Evolutionary conservation across 2,888 invertebrate genomes (phyloP), one percentile per base, ranked within the genome.

Genomic region (Pedicia rivosa): DNA sequence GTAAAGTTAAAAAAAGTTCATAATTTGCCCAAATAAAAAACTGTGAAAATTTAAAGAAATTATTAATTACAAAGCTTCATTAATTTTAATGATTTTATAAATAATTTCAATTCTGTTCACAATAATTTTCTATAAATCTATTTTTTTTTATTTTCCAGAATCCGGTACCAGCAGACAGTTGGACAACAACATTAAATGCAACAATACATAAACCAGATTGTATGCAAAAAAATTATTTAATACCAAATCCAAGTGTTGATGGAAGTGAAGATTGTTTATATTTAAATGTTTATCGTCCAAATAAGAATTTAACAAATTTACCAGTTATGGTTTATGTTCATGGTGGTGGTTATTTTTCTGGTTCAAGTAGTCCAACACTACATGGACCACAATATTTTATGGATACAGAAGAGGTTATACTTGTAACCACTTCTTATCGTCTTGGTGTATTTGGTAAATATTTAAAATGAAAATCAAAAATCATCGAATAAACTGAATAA

Each of bases 301-400:
- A 20, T 13, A 32, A 13, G 19, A 19, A 20, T 20, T 32, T 13
- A 13, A 20, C 12, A 19, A 20, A 13, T 20, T 20, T 59, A 4
- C 64, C 66, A 0, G 67, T 68, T 1, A 63, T 69, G 62, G 61
- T 68, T 2, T 66, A 63, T 38, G 64, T 68, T 39, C 64, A 66
- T 47, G 68, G 66, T 27, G 68, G 68, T 0, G 68, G 62, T 9
- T 68, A 63, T 48, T 63, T 68, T 43, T 55, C 63, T 5, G 68
- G 68, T 6, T 50, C 57, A 2, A 57, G 62, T 1, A 54, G 52
- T 20, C 64, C 63, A 12, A 45, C 47, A 9, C 41, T 63, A 12
- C 49, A 57, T 19, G 67, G 67, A 3, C 66, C 68, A 1, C 62
- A 66, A 43, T 67, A 64, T 47, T 56, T 68, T 27, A 62, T 69